Evolutionary conservation across 2,888 invertebrate genomes (phyloP), one percentile per base, ranked within the genome.

Genomic region (Lithophane semibrunnea): DNA sequence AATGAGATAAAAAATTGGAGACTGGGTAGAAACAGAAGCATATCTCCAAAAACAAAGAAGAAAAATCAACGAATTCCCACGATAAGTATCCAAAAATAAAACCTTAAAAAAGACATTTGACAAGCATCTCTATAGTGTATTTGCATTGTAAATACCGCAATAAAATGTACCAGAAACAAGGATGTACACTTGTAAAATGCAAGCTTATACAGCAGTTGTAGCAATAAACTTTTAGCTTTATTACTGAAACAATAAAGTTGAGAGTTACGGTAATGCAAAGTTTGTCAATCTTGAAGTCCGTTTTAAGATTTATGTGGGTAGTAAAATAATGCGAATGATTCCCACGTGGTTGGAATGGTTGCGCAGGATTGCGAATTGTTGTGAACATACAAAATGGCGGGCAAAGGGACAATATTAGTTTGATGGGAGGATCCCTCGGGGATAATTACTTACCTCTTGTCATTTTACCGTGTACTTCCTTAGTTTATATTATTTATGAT

Each of bases 111-210:
- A 79, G 67, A 77, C 74, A 72, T 72, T 81, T 83, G 87, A 88
- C 84, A 87, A 88, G 80, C 87, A 75, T 82, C 81, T 84, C 76
- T 73, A 84, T 85, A 71, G 73, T 49, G 68, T 78, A 83, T 86
- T 83, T 85, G 80, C 86, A 86, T 80, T 88, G 86, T 83, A 86
- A 85, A 88, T 83, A 81, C 77, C 16, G 37, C 67, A 82, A 76
- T 86, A 82, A 88, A 86, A 80, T 74, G 44, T 65, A 66, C 73
- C 72, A 67, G 58, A 74, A 84, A 82, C 82, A 80, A 71, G 84
- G 69, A 81, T 70, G 64, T 60, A 73, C 44, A 73, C 56, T 47
- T 70, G 24, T 68, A 75, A 80, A 80, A 83, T 73, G 71, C 76
- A 75, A 88, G 85, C 67, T 75, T 71, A 61, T 58, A 74, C 66